Conservation (phyloP, 2,113 vertebrate species). For the Elephantulus edwardii region DNA sequence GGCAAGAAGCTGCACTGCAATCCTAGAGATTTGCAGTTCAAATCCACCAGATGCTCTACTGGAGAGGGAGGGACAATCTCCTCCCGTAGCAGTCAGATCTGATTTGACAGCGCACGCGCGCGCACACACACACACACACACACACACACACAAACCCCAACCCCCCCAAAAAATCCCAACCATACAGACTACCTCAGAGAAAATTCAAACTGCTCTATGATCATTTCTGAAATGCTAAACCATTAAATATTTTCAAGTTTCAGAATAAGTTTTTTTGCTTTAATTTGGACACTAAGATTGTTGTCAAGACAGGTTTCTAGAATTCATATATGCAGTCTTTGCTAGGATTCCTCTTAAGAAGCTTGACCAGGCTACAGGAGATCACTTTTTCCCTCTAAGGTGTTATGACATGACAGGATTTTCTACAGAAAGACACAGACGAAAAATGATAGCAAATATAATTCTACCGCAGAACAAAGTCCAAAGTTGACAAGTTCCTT, state of each 20-base stretch:
- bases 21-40: too few relatives aligned
- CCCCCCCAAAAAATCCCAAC: too few relatives aligned
- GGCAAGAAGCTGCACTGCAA: too few relatives aligned
- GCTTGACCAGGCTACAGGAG: neutral
- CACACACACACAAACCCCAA: too few relatives aligned
- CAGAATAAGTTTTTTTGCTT: neutral
- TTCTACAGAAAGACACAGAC: neutral
- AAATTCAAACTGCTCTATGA: neutral
- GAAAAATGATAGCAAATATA: conserved; percentile 32
- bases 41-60: too few relatives aligned
- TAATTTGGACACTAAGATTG: neutral
- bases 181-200: neutral
- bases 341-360: neutral
- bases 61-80: too few relatives aligned
- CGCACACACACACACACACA: too few relatives aligned
- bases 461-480: neutral
- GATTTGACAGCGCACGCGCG: too few relatives aligned
- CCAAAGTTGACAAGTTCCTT: neutral
- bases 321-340: neutral
- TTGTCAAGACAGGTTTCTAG: neutral
- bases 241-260: neutral
- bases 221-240: neutral
- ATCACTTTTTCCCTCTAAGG: neutral
- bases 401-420: conserved; percentile 7
- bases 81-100: too few relatives aligned